phyloP scores from a whole-genome alignment of 2,888 invertebrate species.

The Aphidius colemani region DNA sequence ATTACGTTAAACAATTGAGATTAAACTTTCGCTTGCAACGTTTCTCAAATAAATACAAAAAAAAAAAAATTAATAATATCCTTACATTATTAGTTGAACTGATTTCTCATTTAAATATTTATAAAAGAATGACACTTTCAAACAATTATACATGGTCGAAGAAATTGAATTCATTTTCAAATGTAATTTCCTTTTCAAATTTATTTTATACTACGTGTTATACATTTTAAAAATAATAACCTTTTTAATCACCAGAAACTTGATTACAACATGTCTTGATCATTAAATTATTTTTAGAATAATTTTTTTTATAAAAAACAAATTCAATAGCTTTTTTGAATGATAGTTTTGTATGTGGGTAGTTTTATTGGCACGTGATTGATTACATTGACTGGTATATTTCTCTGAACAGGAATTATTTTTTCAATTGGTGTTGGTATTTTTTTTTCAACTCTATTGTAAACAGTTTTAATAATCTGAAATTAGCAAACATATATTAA shows the following conservation, averaged over 20 bases:
- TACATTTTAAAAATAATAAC: background rate
- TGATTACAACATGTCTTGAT: background rate
- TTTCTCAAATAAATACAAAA: too few relatives aligned
- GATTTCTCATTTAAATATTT: too few relatives aligned
- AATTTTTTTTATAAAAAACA: background rate
- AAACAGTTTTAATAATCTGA: conserved; percentile 44
- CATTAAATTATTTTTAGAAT: background rate
- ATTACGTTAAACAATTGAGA: too few relatives aligned
- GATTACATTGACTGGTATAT: conserved; percentile 68
- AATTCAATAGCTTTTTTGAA: conserved; percentile 62
- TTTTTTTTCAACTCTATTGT: conserved; percentile 46
- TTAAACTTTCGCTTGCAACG: too few relatives aligned
- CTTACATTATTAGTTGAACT: too few relatives aligned
- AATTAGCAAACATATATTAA: conserved; percentile 9
- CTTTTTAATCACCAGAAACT: background rate
- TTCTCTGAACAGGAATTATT: conserved; percentile 69
- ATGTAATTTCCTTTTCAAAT: too few relatives aligned
- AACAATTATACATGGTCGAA: background rate
- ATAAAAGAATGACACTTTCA: too few relatives aligned
- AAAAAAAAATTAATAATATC: too few relatives aligned
- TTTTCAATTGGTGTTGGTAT: conserved; percentile 70
- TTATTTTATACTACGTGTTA: too few relatives aligned
- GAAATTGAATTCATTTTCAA: background rate
- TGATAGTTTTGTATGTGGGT: conserved; percentile 71
- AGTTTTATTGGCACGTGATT: conserved; percentile 72